Evolutionary conservation across 2,113 vertebrate species (phyloP).

Genomic region (Dasyurus viverrinus): DNA sequence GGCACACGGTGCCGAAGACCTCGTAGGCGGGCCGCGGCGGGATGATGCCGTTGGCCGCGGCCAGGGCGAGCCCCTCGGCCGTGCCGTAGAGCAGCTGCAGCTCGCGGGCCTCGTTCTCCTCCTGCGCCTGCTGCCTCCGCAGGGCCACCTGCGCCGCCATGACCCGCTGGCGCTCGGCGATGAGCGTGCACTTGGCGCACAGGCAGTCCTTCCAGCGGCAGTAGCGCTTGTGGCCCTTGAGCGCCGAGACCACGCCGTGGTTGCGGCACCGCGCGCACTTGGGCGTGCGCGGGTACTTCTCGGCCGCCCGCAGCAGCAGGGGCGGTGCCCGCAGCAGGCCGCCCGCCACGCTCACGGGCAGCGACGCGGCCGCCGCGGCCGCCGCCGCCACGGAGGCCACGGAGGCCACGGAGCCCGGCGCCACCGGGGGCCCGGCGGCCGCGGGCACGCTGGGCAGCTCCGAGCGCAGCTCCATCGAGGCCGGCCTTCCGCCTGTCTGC

Average conservation of each 20-base stretch:
- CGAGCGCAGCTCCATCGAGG: conserved; percentile 92
- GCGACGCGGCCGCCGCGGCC: conserved; percentile 82
- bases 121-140: conserved; percentile 96
- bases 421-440: conserved; percentile 85
- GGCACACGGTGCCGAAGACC: conserved; percentile 91
- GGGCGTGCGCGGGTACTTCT: conserved; percentile 98
- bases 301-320: conserved; percentile 92
- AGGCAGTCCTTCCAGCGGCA: conserved; percentile 99
- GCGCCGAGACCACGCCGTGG: conserved; percentile 97
- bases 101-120: conserved; percentile 98
- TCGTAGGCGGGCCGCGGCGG: conserved; percentile 95
- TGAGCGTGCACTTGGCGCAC: conserved; percentile 99
- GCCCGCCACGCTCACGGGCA: conserved; percentile 94
- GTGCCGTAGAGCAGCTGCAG: conserved; percentile 98
- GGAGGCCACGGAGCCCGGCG: conserved; percentile 83
- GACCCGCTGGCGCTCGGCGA: conserved; percentile 97
- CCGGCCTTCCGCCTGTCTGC: background rate
- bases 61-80: conserved; percentile 96
- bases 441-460: conserved; percentile 89
- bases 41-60: conserved; percentile 97
- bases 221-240: conserved; percentile 99
- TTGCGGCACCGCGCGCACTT: conserved; percentile 98
- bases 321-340: conserved; percentile 92
- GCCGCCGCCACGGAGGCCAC: conserved; percentile 80
- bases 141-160: conserved; percentile 99